Evolutionary conservation across 2,797 vertebrate genomes (phyloP).

Genomic region (Picus viridis): DNA sequence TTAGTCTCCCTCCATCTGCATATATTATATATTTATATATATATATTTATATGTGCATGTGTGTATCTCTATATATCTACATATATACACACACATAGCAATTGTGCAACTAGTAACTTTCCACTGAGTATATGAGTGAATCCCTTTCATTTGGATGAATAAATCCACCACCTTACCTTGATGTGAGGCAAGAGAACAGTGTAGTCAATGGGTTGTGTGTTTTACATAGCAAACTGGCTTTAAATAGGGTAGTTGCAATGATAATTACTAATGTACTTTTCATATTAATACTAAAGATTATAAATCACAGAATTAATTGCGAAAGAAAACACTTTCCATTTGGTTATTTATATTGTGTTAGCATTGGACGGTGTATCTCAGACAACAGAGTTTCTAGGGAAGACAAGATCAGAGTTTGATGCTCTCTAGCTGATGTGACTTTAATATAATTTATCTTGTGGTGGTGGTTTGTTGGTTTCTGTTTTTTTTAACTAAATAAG

Average conservation of each 20-base stretch:
- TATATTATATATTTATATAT: constrained; percentile 16
- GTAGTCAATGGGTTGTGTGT: neutral
- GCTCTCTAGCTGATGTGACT: neutral
- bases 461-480: too few relatives aligned
- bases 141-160: neutral
- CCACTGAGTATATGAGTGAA: neutral
- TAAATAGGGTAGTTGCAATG: neutral
- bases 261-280: neutral
- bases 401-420: neutral
- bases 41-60: constrained; percentile 16
- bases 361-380: neutral
- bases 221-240: neutral
- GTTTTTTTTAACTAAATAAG: neutral
- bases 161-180: neutral
- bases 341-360: neutral
- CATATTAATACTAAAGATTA: neutral
- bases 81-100: constrained; percentile 64
- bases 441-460: neutral
- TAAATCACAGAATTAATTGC: neutral
- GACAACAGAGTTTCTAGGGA: neutral
- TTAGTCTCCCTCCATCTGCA: neutral
- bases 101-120: constrained; percentile 24
- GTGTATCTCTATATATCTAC: constrained; percentile 65
- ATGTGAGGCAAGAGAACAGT: neutral
- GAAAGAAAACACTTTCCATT: neutral